These are phyloP conservation scores for Mallotus villosus DNA, from an alignment of 2,797 vertebrate species.

Conservation along the genomic window DNA sequence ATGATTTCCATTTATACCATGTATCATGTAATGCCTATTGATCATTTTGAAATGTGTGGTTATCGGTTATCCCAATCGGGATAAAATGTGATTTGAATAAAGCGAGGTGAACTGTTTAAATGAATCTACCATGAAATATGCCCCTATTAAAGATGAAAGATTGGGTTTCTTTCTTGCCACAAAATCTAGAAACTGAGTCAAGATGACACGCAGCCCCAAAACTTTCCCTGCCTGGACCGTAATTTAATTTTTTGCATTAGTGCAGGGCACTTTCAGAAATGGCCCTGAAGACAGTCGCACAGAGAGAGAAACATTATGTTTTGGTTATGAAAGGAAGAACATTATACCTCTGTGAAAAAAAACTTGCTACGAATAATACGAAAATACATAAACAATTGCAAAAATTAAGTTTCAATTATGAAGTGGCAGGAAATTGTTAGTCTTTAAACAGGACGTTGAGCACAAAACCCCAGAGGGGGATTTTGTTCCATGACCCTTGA, in stretches of 20 bases:
- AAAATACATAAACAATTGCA: slow-evolving; percentile 56
- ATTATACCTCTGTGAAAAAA: slow-evolving; percentile 51
- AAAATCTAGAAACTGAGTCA: slow-evolving; percentile 62
- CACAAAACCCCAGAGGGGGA: slow-evolving; percentile 4
- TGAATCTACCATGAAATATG: slow-evolving; percentile 78
- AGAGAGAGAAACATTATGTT: slow-evolving; percentile 53
- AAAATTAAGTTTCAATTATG: slow-evolving; percentile 27
- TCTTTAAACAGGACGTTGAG: slow-evolving; percentile 29
- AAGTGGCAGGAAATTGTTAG: slow-evolving; percentile 42
- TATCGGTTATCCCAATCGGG: slow-evolving; percentile 60
- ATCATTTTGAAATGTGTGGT: slow-evolving; percentile 48
- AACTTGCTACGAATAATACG: slow-evolving; percentile 53
- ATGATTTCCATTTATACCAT: slow-evolving; percentile 53
- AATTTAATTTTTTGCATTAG: slow-evolving; percentile 72
- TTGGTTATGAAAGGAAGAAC: slow-evolving; percentile 64
- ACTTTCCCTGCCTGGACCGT: slow-evolving; percentile 54
- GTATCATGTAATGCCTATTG: slow-evolving; percentile 62
- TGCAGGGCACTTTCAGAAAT: slow-evolving; percentile 55
- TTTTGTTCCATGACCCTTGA: slow-evolving; percentile 9
- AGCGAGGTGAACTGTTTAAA: slow-evolving; percentile 72
- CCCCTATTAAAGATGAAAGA: slow-evolving; percentile 70
- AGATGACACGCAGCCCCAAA: slow-evolving; percentile 54
- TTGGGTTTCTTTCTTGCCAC: slow-evolving; percentile 66
- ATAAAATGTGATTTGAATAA: slow-evolving; percentile 72
- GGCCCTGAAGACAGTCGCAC: slow-evolving; percentile 58